These are phyloP conservation scores for Nematostella vectensis DNA, from an alignment of 92 coral and sea anemone genomes.

Conservation along the genomic window DNA sequence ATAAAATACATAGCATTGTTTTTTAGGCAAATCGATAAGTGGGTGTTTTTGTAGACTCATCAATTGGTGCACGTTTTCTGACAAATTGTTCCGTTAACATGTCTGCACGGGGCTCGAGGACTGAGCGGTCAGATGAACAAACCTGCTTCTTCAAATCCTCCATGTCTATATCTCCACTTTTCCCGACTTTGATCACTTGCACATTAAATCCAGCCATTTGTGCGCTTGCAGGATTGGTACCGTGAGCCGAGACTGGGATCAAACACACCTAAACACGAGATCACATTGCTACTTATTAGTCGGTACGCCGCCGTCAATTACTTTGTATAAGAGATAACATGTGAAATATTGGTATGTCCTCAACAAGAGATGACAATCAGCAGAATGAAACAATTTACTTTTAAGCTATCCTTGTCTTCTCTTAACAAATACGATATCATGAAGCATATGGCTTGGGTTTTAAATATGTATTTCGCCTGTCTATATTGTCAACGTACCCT, in stretches of 20 bases:
- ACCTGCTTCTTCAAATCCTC: constrained; percentile 80
- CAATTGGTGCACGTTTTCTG: not conserved
- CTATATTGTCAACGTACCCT: too few relatives aligned
- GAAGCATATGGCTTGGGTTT: too few relatives aligned
- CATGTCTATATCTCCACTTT: constrained; percentile 69
- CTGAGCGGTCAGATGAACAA: not conserved
- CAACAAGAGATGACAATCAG: too few relatives aligned
- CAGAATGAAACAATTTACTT: too few relatives aligned
- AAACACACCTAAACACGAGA: constrained; percentile 58
- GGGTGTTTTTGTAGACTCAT: not conserved
- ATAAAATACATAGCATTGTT: too few relatives aligned
- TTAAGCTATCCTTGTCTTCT: too few relatives aligned
- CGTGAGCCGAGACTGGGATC: constrained; percentile 93
- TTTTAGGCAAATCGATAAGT: too few relatives aligned
- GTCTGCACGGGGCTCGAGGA: not conserved
- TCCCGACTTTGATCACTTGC: constrained; percentile 75
- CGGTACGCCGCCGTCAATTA: too few relatives aligned
- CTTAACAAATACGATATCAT: too few relatives aligned
- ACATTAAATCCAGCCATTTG: constrained; percentile 97
- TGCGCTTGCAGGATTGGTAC: constrained; percentile 99
- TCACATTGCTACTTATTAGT: not conserved
- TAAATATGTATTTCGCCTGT: too few relatives aligned
- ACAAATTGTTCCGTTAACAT: not conserved
- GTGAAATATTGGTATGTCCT: too few relatives aligned
- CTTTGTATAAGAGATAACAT: too few relatives aligned